Conservation (phyloP, 2,113 vertebrate genomes). For the Recurvirostra avosetta region DNA sequence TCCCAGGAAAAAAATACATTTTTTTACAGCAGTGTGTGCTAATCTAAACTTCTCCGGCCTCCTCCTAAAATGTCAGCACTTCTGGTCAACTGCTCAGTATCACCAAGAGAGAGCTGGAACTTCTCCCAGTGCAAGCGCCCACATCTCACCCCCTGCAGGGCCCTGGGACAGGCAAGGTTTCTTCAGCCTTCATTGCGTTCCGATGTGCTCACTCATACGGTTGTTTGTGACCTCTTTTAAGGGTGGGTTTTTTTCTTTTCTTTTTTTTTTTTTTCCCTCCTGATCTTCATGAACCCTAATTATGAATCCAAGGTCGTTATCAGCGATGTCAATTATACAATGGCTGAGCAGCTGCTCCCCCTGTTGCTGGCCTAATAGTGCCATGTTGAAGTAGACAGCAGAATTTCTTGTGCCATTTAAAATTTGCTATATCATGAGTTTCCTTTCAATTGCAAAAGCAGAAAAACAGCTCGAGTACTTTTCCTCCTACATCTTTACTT, state of each 20-base stretch:
- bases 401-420: conserved; percentile 48
- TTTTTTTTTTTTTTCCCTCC: background rate
- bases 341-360: conserved; percentile 48
- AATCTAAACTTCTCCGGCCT: background rate
- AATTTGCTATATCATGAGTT: conserved; percentile 62
- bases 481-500: conserved; percentile 62
- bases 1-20: background rate
- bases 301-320: conserved; percentile 25
- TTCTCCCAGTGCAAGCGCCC: background rate
- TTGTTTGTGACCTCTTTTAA: background rate
- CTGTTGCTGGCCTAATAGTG: conserved; percentile 56
- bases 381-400: conserved; percentile 51
- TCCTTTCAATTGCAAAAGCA: conserved; percentile 61
- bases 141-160: background rate
- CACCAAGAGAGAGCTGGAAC: background rate
- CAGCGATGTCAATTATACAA: conserved; percentile 32
- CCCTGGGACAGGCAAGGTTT: background rate
- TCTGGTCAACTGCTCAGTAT: background rate
- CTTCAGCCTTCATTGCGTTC: background rate
- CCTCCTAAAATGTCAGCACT: background rate
- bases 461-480: conserved; percentile 66
- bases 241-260: background rate
- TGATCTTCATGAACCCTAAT: background rate
- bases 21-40: background rate
- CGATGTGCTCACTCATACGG: background rate